Evolutionary conservation across 2,113 vertebrate species (phyloP).

Genomic region (Grus americana): DNA sequence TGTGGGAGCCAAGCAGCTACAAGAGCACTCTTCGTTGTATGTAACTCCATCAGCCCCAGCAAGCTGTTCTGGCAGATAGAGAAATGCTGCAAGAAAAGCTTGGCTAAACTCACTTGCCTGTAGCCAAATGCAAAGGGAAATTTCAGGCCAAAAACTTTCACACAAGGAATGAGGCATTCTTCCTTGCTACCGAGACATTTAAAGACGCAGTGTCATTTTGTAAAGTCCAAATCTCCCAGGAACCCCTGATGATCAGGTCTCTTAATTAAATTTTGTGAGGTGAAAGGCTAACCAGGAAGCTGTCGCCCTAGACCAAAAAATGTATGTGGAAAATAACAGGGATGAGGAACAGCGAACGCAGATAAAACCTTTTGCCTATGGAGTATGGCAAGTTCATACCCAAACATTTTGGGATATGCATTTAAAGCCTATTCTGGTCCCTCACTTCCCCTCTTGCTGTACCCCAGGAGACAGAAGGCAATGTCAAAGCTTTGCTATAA

Average conservation of each 20-base stretch:
- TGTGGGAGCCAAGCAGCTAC: neutral
- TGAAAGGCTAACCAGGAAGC: neutral
- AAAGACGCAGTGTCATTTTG: neutral
- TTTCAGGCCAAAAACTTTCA: neutral
- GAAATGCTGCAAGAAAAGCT: neutral
- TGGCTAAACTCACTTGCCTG: neutral
- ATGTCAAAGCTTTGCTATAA: neutral
- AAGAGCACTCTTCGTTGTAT: neutral
- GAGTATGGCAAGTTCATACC: neutral
- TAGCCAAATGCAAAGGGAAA: neutral
- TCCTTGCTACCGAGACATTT: neutral
- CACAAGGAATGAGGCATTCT: neutral
- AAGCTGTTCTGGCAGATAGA: neutral
- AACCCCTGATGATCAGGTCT: neutral
- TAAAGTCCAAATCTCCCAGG: neutral
- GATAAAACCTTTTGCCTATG: neutral
- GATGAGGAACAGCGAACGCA: neutral
- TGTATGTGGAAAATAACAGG: accelerated
- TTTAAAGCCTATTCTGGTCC: neutral
- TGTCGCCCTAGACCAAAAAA: neutral
- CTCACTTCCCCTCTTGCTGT: too few relatives aligned
- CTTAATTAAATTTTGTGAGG: neutral
- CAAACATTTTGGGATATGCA: neutral
- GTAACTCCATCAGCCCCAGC: neutral
- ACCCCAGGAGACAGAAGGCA: neutral